Conservation (phyloP, 2,797 vertebrate genomes). For the Balearica regulorum region DNA sequence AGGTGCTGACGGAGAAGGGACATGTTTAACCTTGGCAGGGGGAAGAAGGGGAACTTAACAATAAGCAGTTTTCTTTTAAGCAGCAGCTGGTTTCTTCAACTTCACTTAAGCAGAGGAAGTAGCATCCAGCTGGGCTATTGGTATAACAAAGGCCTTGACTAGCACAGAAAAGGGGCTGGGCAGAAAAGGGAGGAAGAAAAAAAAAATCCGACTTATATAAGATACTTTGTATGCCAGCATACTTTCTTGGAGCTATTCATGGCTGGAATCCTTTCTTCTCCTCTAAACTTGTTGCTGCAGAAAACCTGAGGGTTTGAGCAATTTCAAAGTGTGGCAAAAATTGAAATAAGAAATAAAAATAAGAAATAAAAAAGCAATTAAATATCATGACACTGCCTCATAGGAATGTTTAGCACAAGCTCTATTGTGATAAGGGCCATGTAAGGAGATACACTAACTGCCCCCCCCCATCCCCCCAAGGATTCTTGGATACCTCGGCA, state of each 20-base stretch:
- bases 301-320: neutral
- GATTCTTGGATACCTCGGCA: neutral
- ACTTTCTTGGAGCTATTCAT: neutral
- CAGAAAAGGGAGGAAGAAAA: slow-evolving; percentile 12
- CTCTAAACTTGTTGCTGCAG: neutral
- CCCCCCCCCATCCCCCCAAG: fast-evolving
- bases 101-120: slow-evolving; percentile 69
- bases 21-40: slow-evolving; percentile 60
- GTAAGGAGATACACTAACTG: neutral
- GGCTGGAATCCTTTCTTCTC: neutral
- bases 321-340: neutral
- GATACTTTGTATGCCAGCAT: neutral
- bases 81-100: slow-evolving; percentile 70
- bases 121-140: slow-evolving; percentile 51
- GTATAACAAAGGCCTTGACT: slow-evolving; percentile 52
- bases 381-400: neutral
- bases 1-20: slow-evolving; percentile 46
- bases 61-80: slow-evolving; percentile 62
- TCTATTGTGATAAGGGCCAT: neutral
- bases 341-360: neutral
- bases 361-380: slow-evolving; percentile 1
- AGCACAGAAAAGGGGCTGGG: neutral
- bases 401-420: neutral
- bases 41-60: slow-evolving; percentile 53
- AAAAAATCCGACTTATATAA: neutral